A percentile compares a stretch with the other conserved stretches of the same genome.
phyloP scores from a whole-genome alignment of 2,888 invertebrate genomes.

The Euclidia mi region DNA sequence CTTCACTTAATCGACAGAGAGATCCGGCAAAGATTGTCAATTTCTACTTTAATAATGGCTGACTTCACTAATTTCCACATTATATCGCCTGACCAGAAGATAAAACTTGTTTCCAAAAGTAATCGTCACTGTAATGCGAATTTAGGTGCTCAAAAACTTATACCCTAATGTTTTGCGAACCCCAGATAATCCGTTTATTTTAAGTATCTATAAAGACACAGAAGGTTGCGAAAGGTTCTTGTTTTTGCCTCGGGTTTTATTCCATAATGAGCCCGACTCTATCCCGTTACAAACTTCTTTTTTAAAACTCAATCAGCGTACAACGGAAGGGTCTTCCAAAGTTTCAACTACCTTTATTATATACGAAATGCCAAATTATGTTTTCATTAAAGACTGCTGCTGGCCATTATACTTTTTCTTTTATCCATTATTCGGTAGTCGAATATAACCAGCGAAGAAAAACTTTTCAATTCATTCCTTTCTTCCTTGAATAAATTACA shows the following conservation, averaged over 20 bases:
- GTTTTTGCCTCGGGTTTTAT: conserved; percentile 23
- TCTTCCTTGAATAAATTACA: too few relatives aligned
- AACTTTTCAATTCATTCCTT: too few relatives aligned
- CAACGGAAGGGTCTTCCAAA: neutral
- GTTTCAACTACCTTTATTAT: neutral
- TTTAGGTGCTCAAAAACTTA: too few relatives aligned
- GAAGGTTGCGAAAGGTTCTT: conserved; percentile 14
- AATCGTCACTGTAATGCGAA: too few relatives aligned
- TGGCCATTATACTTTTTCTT: neutral
- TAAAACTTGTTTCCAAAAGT: too few relatives aligned
- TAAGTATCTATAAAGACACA: conserved; percentile 16
- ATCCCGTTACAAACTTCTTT: neutral
- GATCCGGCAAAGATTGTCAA: too few relatives aligned
- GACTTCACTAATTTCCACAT: too few relatives aligned
- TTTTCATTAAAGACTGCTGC: neutral
- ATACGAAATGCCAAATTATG: neutral
- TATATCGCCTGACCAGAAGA: too few relatives aligned
- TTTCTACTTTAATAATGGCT: too few relatives aligned
- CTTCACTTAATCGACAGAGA: too few relatives aligned
- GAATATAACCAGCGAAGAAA: neutral
- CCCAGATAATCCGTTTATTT: conserved; percentile 17
- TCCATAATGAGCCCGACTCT: conserved; percentile 16
- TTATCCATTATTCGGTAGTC: neutral
- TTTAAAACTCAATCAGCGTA: neutral
- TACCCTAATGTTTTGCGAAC: conserved; percentile 15